Evolutionary conservation across 92 coral and sea anemone species (phyloP), one percentile per base, ranked within the genome.

Genomic region (Zoanthus sociatus): DNA sequence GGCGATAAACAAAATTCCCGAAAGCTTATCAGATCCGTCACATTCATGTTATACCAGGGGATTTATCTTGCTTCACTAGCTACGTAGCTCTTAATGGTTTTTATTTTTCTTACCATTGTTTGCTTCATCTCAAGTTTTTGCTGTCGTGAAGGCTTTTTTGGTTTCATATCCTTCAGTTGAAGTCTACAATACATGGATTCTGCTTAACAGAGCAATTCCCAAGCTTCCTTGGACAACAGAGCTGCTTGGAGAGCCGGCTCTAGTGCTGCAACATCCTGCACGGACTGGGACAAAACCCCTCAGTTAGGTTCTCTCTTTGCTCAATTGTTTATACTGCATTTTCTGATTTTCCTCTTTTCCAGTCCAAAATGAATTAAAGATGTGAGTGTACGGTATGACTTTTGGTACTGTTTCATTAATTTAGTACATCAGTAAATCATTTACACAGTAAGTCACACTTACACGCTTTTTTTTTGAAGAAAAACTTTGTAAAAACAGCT

Each of bases 161-260:
- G 9, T 45, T 88, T 68, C 89, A 86, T 87, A 0, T 73, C 90
- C 21, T 87, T 86, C 9, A 90, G 42, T 16, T 90, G 11, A 4
- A 4, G 1, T 18, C 31, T 32, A 0, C 20, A 1, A 63, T 46
- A 90, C 66, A 86, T 47, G 0, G 16, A 2, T 30, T 78, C 90
- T n/a, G 82, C 90, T 18, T 70, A 16, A 53, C 81, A 76, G 32
- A 87, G 78, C n/a, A 90, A 50, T 18, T 69, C 86, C 86, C 89
- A 90, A 4, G 74, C 87, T 46, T 88, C 84, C 30, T 79, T 86
- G 4, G 85, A 7, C 58, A 90, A 18, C 14, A 90, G 84, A 31
- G 90, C 90, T 78, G 87, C 89, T 45, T 90, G 90, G 18, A 90
- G 31, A 3, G 92, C 86, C 8, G 87, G 81, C 83, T 82, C 88